Base-by-base conservation (phyloP, 2,888 invertebrate genomes). In the Penaeus monodon region DNA sequence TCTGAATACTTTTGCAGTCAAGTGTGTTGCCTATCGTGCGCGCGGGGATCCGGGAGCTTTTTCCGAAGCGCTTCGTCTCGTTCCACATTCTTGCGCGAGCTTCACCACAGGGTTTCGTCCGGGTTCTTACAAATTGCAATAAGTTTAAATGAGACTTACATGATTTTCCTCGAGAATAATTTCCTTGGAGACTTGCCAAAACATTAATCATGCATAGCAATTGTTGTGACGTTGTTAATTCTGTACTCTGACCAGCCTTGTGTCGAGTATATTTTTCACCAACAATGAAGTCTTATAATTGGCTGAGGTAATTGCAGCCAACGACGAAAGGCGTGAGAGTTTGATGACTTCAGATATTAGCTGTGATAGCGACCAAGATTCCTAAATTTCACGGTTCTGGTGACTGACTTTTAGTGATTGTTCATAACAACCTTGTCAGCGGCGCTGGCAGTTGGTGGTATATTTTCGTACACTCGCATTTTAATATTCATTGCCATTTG, bases 281-380 rank as follows among this genome's bases (percentile, higher is more conserved):
- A 74, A 86, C 86, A 86, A 86, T 86, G 86, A 86, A 81, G 86
- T 77, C 81, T 81, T 86, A 81, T 86, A 86, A 86, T 86, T 86
- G 86, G 86, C 81, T 86, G 86, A 81, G 86, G 86, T 86, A 86
- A 86, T 86, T 86, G 86, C 86, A 79, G 86, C 81, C 76, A 74
- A 81, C 65, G 86, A 77, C 38, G 86, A 86, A 74, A 86, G 77
- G 81, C 81, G 86, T 24, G 81, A 84, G 84, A 86, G 86, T 86
- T 86, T 86, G 86, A 86, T 86, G 86, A 86, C 86, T 86, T 86
- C 86, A 76, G 86, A 86, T 86, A 86, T 86, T 86, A 86, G 86
- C 86, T 80, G 64, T 66, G 86, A 86, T 86, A 86, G 86, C 86
- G 81, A 76, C 86, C 81, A 76, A 84, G 79, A 73, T 79, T 74